Evolutionary conservation across 2,113 vertebrate species (phyloP), one percentile per base, ranked within the genome.

Genomic region (Anoplopoma fimbria): DNA sequence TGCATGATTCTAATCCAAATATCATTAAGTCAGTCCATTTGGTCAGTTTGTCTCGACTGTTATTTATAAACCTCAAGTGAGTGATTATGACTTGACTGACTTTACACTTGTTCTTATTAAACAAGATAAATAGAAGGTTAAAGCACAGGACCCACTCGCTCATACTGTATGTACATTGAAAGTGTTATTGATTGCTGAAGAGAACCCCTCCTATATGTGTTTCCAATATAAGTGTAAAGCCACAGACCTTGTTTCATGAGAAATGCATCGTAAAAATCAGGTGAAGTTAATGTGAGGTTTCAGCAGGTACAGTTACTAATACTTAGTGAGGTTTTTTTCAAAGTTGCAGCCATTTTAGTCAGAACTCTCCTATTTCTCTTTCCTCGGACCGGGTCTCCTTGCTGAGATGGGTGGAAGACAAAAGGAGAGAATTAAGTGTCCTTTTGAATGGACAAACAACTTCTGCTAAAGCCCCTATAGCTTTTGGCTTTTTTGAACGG

Each of bases 21-120:
- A 47, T 64, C 27, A 71, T 65, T 55, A 8, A 23, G 23, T 75
- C 29, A 36, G 36, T 62, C n/a, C 31, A 38, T 62, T 60, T 67
- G 36, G 5, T 31, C 8, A 4, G 10, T 12, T 40, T 4, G 0
- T 77, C 14, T n/a, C 25, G 6, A 69, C 10, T 42, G 27, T 63
- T 69, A 34, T 55, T 57, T 40, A 25, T 53, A 27, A 70, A 45
- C 13, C 2, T 27, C 36, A 64, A 34, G 13, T 47, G 12, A 64
- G 29, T 27, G 49, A 49, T 25, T 33, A 47, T 33, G n/a, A 31
- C 49, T 33, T 58, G 2, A 23, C 1, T 55, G 25, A 79, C 55
- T 61, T 70, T 29, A 62, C 23, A 68, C 27, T 45, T 42, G 62
- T 19, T 58, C 21, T 69, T 9, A 60, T 47, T 47, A 25, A 49